phyloP scores from a whole-genome alignment of 2,888 invertebrate species.

The Lydus trimaculatus region DNA sequence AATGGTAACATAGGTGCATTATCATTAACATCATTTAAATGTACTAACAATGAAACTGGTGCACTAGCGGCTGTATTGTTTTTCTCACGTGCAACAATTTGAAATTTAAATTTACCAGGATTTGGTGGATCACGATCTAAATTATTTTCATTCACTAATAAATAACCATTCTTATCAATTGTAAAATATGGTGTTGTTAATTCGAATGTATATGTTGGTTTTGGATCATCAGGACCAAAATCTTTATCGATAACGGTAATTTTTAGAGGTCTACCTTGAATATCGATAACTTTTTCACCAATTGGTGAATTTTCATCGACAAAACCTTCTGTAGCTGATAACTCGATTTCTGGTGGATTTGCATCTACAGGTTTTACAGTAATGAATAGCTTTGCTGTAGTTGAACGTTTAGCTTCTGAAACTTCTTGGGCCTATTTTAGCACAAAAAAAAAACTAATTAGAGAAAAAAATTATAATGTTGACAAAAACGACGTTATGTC shows the following conservation, averaged over 20 bases:
- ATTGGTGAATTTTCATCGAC: constrained; percentile 87
- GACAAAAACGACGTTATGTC: too few relatives aligned
- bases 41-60: constrained; percentile 80
- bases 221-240: constrained; percentile 79
- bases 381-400: constrained; percentile 82
- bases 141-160: constrained; percentile 83
- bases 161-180: constrained; percentile 74
- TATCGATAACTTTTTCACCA: constrained; percentile 81
- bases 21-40: constrained; percentile 83
- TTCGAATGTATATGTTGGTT: constrained; percentile 83
- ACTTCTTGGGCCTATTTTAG: constrained; percentile 76
- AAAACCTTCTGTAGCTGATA: constrained; percentile 76
- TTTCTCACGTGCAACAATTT: constrained; percentile 85
- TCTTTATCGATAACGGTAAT: constrained; percentile 85
- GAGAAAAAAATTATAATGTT: not conserved
- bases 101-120: constrained; percentile 83
- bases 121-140: constrained; percentile 89
- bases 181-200: constrained; percentile 84
- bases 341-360: constrained; percentile 79
- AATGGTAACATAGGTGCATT: constrained; percentile 84
- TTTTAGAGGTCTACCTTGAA: constrained; percentile 70
- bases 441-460: not conserved
- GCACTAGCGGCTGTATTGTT: constrained; percentile 82
- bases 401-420: constrained; percentile 78
- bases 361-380: constrained; percentile 87